Evolutionary conservation across 1,140 invertebrate genomes (phyloP).

Genomic region (Drosophila equinoxialis): DNA sequence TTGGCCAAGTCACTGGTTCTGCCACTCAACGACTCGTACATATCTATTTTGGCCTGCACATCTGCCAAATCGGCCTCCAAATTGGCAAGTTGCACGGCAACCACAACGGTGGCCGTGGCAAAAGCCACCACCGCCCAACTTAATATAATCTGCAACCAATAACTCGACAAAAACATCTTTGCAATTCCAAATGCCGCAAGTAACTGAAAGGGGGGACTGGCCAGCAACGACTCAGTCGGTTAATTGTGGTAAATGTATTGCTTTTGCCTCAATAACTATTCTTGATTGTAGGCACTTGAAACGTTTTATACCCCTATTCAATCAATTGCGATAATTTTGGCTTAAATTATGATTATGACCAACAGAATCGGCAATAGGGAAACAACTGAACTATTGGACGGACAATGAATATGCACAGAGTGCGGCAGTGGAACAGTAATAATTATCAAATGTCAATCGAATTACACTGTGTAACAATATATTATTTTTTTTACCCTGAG

Average conservation of each 20-base stretch:
- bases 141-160: conserved; percentile 43
- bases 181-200: conserved; percentile 37
- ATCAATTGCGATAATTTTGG: conserved; percentile 36
- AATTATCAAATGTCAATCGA: conserved; percentile 7
- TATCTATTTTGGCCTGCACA: conserved; percentile 55
- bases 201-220: conserved; percentile 40
- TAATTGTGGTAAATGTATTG: too few species aligned
- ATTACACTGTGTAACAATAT: background rate
- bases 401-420: conserved; percentile 14
- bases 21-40: conserved; percentile 27
- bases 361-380: conserved; percentile 11
- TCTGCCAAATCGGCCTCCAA: conserved; percentile 54
- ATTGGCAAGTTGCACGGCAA: conserved; percentile 65
- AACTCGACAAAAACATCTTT: conserved; percentile 51
- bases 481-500: too few species aligned
- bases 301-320: conserved; percentile 41
- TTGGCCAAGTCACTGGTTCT: background rate
- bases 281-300: conserved; percentile 45
- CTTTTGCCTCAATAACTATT: conserved; percentile 33
- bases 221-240: conserved; percentile 6
- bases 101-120: conserved; percentile 80
- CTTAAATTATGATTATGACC: conserved; percentile 27
- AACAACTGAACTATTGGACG: background rate
- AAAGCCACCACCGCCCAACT: conserved; percentile 69
- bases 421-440: background rate